A percentile compares a stretch with the other conserved stretches of the same genome.
These are phyloP conservation scores for Laticauda colubrina DNA, from an alignment of 2,113 vertebrate species.

Conservation along the genomic window DNA sequence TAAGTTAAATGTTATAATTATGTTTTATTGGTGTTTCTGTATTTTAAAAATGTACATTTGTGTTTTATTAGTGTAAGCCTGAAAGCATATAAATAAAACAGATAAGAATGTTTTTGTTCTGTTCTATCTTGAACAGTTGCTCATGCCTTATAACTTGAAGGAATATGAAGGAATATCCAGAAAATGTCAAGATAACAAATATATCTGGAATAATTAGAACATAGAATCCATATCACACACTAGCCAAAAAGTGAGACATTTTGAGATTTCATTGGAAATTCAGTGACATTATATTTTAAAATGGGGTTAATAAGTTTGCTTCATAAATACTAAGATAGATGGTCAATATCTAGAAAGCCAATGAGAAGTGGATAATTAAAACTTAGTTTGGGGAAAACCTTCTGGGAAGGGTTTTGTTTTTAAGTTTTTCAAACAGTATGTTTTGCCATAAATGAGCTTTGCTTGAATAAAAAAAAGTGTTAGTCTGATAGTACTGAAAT, in stretches of 20 bases:
- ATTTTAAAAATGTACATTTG: background rate
- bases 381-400: background rate
- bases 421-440: background rate
- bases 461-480: background rate
- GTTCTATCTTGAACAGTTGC: background rate
- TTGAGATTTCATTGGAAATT: background rate
- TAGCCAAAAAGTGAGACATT: background rate
- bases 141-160: background rate
- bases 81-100: background rate
- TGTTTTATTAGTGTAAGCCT: background rate
- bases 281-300: background rate
- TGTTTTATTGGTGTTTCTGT: background rate
- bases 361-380: background rate
- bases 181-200: background rate
- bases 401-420: background rate
- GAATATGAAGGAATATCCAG: background rate
- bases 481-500: background rate
- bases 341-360: background rate
- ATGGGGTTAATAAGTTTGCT: background rate
- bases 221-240: background rate
- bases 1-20: background rate
- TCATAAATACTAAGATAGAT: background rate
- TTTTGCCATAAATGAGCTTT: background rate
- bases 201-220: background rate
- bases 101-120: background rate